Conservation (phyloP, 2,888 invertebrate genomes). For the Drosophila pseudotalamancana region DNA sequence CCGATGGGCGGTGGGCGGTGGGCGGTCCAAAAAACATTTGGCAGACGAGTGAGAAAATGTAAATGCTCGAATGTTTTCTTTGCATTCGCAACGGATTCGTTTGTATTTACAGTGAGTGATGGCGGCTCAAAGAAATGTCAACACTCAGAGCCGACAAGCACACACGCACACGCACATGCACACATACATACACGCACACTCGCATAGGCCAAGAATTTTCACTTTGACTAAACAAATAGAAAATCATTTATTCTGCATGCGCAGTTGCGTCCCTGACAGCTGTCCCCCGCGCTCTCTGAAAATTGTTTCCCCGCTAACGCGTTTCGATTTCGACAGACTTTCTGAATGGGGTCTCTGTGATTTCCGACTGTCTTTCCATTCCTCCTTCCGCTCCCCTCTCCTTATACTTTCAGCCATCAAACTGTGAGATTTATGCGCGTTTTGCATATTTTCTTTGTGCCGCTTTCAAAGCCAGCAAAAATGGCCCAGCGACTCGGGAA, state of each 20-base stretch:
- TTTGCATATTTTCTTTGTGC: slow-evolving; percentile 72
- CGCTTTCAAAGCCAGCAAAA: slow-evolving; percentile 51
- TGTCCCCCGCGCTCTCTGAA: slow-evolving; percentile 7
- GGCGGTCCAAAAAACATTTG: slow-evolving; percentile 43
- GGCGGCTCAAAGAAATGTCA: slow-evolving; percentile 79
- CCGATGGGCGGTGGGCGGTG: background rate
- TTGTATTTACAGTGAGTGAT: slow-evolving; percentile 64
- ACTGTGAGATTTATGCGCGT: slow-evolving; percentile 73
- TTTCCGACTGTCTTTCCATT: slow-evolving; percentile 36
- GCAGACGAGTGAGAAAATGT: slow-evolving; percentile 59
- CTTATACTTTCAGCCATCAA: slow-evolving; percentile 29
- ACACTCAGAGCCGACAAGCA: slow-evolving; percentile 64
- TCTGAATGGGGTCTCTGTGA: slow-evolving; percentile 46
- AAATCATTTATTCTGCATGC: slow-evolving; percentile 78
- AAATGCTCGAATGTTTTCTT: slow-evolving; percentile 66
- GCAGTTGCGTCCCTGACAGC: slow-evolving; percentile 41
- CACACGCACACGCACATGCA: slow-evolving; percentile 12
- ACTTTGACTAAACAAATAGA: slow-evolving; percentile 78
- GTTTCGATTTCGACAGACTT: slow-evolving; percentile 64
- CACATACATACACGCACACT: slow-evolving; percentile 11
- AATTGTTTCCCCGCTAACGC: slow-evolving; percentile 48
- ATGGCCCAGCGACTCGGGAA: slow-evolving; percentile 45
- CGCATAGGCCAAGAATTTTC: slow-evolving; percentile 51
- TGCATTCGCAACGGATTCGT: slow-evolving; percentile 36
- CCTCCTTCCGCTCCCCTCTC: background rate